Base-by-base conservation (phyloP, 2,797 vertebrate species). In the Novumbra hubbsi region DNA sequence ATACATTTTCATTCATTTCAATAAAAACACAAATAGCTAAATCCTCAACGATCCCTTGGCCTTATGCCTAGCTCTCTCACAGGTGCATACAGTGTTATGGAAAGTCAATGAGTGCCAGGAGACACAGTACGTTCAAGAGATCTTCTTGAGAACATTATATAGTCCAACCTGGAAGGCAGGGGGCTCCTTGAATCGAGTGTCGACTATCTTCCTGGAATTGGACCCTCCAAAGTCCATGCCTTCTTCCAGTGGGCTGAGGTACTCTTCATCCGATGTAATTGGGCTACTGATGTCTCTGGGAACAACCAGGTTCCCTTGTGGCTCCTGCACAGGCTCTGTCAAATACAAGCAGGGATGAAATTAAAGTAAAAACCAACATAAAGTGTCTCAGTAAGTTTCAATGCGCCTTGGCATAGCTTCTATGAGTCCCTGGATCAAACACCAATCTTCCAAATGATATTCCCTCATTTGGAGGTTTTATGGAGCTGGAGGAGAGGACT, bases 251-350 rank as follows among this genome's bases (percentile, higher is more conserved):
- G 98, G 98, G 80, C 98, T 99, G 80, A 99, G 92, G 80, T 99
- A 99, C 85, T 99, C 97, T 82, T 99, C 98, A 0, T 99, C 98
- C 0, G 98, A 99, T 8, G 98, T 98, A 85, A 99, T 96, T 5
- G 98, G 97, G 83, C 96, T 97, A 91, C 90, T 93, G 76, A 96
- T 87, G 15, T 96, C 95, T 78, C 92, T 81, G 3, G 92, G 90
- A 15, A 95, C 82, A 2, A 90, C 80, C 65, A 95, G 84, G 80
- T 86, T 90, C 32, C 91, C 93, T 78, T 88, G 92, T 19, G 83
- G 85, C 75, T 96, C 95, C 78, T 90, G 90, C 5, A 68, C 77
- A 71, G 91, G 90, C 75, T 90, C 95, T 95, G 86, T 48, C 49
- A 84, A 70, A 82, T 45, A 79, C 57, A 66, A 32, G 74, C 19